phyloP scores from a whole-genome alignment of 2,113 vertebrate species.

The Coregonus clupeaformis region DNA sequence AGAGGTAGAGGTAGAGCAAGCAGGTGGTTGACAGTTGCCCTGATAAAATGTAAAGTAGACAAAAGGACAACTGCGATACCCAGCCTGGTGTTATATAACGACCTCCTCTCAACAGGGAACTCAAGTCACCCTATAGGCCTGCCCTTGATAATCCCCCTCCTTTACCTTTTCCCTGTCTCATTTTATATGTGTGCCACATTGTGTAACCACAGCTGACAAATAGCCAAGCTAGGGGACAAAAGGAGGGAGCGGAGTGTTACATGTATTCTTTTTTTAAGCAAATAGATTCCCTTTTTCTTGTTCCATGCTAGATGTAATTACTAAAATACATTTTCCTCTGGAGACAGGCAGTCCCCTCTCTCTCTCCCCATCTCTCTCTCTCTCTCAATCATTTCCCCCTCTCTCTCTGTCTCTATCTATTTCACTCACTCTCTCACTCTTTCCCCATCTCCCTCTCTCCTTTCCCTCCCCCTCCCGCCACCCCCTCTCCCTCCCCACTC shows the following conservation, averaged over 20 bases:
- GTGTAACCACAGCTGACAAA: slow-evolving; percentile 15
- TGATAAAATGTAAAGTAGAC: not conserved
- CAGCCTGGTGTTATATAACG: not conserved
- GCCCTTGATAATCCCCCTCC: slow-evolving; percentile 14
- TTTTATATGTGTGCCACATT: slow-evolving; percentile 10
- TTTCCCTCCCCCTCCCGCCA: not conserved
- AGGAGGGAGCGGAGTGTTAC: slow-evolving; percentile 15
- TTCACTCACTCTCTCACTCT: not conserved
- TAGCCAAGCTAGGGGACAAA: slow-evolving; percentile 14
- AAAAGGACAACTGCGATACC: not conserved
- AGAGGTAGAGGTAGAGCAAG: no score
- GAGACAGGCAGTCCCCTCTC: slow-evolving; percentile 10
- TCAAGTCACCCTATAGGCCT: not conserved
- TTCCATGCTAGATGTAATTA: slow-evolving; percentile 37
- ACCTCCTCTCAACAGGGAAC: not conserved
- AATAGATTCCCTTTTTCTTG: slow-evolving; percentile 29
- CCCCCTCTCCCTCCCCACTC: not conserved
- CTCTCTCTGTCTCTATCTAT: not conserved
- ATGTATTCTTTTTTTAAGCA: slow-evolving; percentile 23
- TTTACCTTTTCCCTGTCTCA: slow-evolving; percentile 4
- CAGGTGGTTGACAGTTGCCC: no score
- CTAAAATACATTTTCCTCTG: slow-evolving; percentile 41
- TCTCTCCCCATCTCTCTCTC: slow-evolving; percentile 25
- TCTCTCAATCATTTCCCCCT: not conserved
- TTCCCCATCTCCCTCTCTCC: not conserved